Base-by-base conservation (phyloP, 2,888 invertebrate species). In the Zootermopsis nevadensis region DNA sequence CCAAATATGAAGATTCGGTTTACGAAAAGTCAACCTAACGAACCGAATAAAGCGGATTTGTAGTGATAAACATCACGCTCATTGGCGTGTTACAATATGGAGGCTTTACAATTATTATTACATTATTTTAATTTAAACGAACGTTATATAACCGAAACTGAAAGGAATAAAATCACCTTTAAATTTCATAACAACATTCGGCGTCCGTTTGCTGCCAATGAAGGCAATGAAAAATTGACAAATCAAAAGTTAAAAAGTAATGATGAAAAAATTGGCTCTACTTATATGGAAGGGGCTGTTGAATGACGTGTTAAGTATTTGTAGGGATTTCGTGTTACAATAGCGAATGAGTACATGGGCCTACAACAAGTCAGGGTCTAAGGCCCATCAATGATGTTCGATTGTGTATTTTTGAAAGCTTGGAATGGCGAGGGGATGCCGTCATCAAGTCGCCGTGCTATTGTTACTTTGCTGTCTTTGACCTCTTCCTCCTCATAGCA, bases 391-490 rank as follows among this genome's bases (percentile, higher is more conserved):
- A 33, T 33, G 35, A 74, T 38, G 74, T 74, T 42, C n/a, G 74
- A 74, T 74, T 74, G 74, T 74, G 38, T 74, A 38, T 74, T 38
- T 38, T 74, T 74, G 74, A 74, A 74, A 74, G 74, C 31, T 35
- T 22, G 79, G 79, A 79, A 79, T 79, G 79, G 60, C 66, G 66
- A 35, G 66, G 79, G 79, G 35, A 27, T 55, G 79, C 35, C 79
- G 79, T 79, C 79, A 55, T 33, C 33, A 15, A 60, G 79, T 79
- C 79, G 60, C 66, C 66, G 19, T 60, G 60, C 79, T 79, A 79
- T 79, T 79, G 79, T 79, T 79, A n/a, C 60, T 66, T 35, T 79
- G 60, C 79, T 79, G 79, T 79, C 79, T 79, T 79, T 79, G 79
- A 79, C 79, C 79, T 79, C 38, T 79, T 60, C 79, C 74, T 38